Base-by-base conservation (phyloP, 2,888 invertebrate genomes). In the Cantharis flavilabris region DNA sequence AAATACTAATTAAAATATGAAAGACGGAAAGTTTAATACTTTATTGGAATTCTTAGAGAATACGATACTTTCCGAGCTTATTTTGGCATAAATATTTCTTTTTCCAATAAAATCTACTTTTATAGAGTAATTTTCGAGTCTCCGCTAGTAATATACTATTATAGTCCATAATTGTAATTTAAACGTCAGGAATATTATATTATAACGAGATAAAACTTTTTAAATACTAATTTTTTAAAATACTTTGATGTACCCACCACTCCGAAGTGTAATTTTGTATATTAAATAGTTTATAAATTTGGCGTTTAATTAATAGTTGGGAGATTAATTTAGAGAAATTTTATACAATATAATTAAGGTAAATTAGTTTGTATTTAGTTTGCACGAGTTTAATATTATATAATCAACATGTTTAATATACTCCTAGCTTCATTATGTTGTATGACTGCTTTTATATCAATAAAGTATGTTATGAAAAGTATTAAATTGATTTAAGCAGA, bases 291-390 rank as follows among this genome's bases (percentile, higher is more conserved):
- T 76, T 73, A 30, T 64, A 62, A 65, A 30, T 76, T 76, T 76
- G 70, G 73, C 73, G 28, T 76, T 76, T 76, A 73, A 64, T 76
- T 76, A 73, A 33, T 62, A 70, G 76, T 70, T 76, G 70, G 70
- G 70, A 63, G 71, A 73, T 76, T 71, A 76, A 69, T 73, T 73
- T 73, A 18, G 3, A 65, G 28, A 62, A 67, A 76, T 73, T 76
- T 72, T 64, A 33, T 70, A 64, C 70, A 76, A 73, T 72, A 23
- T 64, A 63, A 71, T 76, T 76, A 76, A 71, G 73, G 70, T 76
- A 73, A 76, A 76, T 76, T 73, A 73, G 64, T 62, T 72, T 49
- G 9, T 13, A 70, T 63, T 76, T 70, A 67, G 65, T 67, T 49
- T 67, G 14, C 65, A 4, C 23, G 26, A 67, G 23, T 67, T 67